Evolutionary conservation across 1,140 invertebrate species (phyloP).

Genomic region (Rhagoletis pomonella): DNA sequence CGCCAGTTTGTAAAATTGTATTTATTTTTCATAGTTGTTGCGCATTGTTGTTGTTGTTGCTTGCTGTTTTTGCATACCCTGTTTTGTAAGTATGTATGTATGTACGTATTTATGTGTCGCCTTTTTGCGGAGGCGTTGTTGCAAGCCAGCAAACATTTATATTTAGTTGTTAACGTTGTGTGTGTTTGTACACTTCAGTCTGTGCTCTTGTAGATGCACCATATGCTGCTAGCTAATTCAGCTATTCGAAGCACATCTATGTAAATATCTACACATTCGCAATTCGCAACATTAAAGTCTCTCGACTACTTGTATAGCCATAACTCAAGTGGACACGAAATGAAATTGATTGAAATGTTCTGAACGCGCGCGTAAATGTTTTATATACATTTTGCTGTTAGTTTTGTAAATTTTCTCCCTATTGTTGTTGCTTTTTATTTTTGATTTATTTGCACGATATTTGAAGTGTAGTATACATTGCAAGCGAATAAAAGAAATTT

Average conservation of each 20-base stretch:
- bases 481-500: conserved; percentile 12
- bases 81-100: background rate
- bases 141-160: conserved; percentile 37
- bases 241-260: conserved; percentile 26
- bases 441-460: conserved; percentile 11
- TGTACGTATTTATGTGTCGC: background rate
- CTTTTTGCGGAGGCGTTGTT: conserved; percentile 32
- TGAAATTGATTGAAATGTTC: conserved; percentile 52
- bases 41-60: background rate
- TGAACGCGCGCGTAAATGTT: conserved; percentile 30
- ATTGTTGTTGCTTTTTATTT: background rate
- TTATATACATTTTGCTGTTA: background rate
- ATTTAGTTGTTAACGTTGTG: background rate
- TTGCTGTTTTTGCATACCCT: background rate
- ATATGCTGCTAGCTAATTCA: conserved; percentile 8
- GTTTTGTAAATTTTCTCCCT: background rate
- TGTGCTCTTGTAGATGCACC: no score
- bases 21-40: background rate
- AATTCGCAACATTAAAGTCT: conserved; percentile 14
- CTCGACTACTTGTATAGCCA: conserved; percentile 17
- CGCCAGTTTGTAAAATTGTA: background rate
- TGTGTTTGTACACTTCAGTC: background rate
- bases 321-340: conserved; percentile 49
- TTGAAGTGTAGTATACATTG: background rate
- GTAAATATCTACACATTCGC: conserved; percentile 5